Evolutionary conservation across 2,888 invertebrate genomes (phyloP).

Genomic region (Drosophila barbarae): DNA sequence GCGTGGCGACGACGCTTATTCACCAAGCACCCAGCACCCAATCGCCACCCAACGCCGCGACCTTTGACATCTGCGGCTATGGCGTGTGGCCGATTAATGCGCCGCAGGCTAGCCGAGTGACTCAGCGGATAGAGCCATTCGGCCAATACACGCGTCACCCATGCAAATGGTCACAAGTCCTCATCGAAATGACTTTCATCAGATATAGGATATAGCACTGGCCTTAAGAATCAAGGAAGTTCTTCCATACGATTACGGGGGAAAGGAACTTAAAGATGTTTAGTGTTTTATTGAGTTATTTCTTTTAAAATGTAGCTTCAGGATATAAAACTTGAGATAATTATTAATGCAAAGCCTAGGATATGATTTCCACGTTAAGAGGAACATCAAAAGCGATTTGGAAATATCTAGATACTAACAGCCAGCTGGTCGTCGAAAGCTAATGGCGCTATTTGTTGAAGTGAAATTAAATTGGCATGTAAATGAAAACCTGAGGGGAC

Average conservation of each 20-base stretch:
- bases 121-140: conserved; percentile 16
- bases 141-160: not conserved
- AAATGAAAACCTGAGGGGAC: not conserved
- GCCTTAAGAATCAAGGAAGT: not conserved
- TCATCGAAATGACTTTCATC: not conserved
- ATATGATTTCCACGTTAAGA: no score
- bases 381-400: not conserved
- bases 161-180: not conserved
- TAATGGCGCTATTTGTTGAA: conserved; percentile 12
- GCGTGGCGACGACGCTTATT: conserved; percentile 17
- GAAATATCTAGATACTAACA: not conserved
- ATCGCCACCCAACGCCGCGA: conserved; percentile 13
- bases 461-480: conserved; percentile 22
- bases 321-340: not conserved
- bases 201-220: not conserved
- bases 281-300: not conserved
- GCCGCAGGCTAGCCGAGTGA: conserved; percentile 28
- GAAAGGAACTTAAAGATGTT: no score
- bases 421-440: conserved; percentile 1
- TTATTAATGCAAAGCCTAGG: not conserved
- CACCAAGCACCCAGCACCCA: not conserved
- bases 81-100: conserved; percentile 31
- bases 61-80: conserved; percentile 35
- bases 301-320: not conserved
- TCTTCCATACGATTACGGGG: not conserved